Evolutionary conservation across 1,140 invertebrate species (phyloP), one percentile per base, ranked within the genome.

Genomic region (Drosophila busckii): DNA sequence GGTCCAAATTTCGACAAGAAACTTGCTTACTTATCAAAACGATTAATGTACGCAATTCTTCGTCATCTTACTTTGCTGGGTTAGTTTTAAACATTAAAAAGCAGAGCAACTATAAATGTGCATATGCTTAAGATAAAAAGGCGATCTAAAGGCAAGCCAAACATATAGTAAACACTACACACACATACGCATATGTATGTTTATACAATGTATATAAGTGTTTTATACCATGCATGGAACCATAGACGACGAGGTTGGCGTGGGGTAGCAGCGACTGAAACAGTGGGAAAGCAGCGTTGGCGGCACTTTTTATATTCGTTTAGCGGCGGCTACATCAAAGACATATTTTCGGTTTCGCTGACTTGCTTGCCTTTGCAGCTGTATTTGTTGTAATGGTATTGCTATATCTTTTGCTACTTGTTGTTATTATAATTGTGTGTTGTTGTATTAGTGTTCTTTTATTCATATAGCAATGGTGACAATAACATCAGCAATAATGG

Each of bases 221-320:
- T 48, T 34, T n/a, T n/a, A n/a, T n/a, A n/a, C n/a, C n/a, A n/a
- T n/a, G n/a, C n/a, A n/a, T n/a, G n/a, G n/a, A n/a, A n/a, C n/a
- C n/a, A n/a, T n/a, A n/a, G n/a, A n/a, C n/a, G n/a, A n/a, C n/a
- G 9, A 4, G 13, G 12, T 4, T 15, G 29, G 40, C 6, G 23
- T 3, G 9, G 13, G 6, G 9, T n/a, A n/a, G n/a, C 3, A 16
- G 10, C 28, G 16, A 28, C 20, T 20, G 12, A 20, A 37, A 25
- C 40, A 60, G 44, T 37, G 42, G 44, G 28, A 50, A 37, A 31
- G 29, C 31, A 23, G 52, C 55, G 65, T 64, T 58, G 67, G 66
- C 76, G 70, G 76, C 67, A 68, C 67, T 69, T 83, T 83, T 70
- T 49, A 70, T 76, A 68, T 83, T 60, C 67, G 59, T 75, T 70